Evolutionary conservation across 1,140 invertebrate species (phyloP).

Genomic region (Cardiocondyla obscurior): DNA sequence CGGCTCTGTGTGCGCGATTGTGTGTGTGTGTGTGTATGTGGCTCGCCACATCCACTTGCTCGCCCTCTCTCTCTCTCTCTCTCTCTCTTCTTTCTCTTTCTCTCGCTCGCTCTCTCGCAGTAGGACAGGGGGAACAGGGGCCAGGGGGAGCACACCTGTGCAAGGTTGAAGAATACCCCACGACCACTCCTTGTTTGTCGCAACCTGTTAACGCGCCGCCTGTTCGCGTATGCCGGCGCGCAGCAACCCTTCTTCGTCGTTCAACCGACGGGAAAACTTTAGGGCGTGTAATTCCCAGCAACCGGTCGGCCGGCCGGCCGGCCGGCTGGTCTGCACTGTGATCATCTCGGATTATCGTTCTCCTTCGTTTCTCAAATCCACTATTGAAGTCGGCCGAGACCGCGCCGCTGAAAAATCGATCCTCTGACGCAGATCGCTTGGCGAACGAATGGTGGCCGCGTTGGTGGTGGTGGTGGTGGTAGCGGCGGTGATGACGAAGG

Average conservation of each 20-base stretch:
- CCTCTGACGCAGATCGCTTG: constrained; percentile 47
- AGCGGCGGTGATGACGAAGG: neutral
- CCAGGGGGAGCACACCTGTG: constrained; percentile 26
- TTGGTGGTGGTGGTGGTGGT: neutral
- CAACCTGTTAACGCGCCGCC: constrained; percentile 60
- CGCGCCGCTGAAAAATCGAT: constrained; percentile 37
- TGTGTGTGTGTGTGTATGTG: neutral
- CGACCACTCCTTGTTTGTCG: constrained; percentile 60
- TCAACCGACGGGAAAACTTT: constrained; percentile 59
- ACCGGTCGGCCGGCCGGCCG: neutral
- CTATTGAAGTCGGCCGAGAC: constrained; percentile 33
- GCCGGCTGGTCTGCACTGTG: neutral
- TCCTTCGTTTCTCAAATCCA: constrained; percentile 47
- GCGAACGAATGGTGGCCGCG: neutral
- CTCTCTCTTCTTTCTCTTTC: neutral
- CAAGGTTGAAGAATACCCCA: constrained; percentile 54
- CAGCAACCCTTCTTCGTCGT: constrained; percentile 50
- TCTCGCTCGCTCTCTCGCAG: neutral
- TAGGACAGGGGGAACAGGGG: constrained; percentile 14
- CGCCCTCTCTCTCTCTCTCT: neutral
- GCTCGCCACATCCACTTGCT: neutral
- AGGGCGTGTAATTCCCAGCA: constrained; percentile 42
- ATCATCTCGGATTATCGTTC: constrained; percentile 52
- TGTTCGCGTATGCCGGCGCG: constrained; percentile 40
- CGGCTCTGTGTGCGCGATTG: neutral